Evolutionary conservation across 2,797 vertebrate species (phyloP).

Genomic region (Lutjanus campechanus): DNA sequence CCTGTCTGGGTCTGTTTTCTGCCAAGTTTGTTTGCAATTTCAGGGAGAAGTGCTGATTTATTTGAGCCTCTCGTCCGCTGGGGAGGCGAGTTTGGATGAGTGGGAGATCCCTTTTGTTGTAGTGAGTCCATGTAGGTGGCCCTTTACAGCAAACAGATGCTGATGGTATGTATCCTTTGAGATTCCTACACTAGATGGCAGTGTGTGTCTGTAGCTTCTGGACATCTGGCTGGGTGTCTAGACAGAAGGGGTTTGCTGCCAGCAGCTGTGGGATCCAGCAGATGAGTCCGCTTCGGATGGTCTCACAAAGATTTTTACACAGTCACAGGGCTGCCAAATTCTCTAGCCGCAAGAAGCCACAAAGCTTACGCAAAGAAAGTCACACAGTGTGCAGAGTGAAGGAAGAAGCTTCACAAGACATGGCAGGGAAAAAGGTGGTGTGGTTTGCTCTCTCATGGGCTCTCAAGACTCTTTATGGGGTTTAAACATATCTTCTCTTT

Average conservation of each 20-base stretch:
- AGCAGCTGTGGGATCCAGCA: conserved; percentile 27
- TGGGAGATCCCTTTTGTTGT: conserved; percentile 49
- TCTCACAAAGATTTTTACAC: conserved; percentile 50
- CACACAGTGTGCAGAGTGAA: conserved; percentile 40
- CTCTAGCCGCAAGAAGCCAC: conserved; percentile 34
- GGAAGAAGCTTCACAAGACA: conserved; percentile 35
- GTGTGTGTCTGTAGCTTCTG: conserved; percentile 54
- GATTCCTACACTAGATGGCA: conserved; percentile 80
- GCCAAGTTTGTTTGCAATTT: conserved; percentile 59
- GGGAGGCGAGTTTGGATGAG: conserved; percentile 41
- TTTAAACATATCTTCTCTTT: conserved; percentile 21
- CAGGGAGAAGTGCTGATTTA: conserved; percentile 53
- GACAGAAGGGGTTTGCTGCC: conserved; percentile 10
- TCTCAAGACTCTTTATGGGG: conserved; percentile 14
- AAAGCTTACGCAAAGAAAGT: conserved; percentile 42
- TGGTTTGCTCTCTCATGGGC: conserved; percentile 26
- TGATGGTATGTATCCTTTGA: neutral
- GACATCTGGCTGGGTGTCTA: conserved; percentile 30
- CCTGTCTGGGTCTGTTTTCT: conserved; percentile 35
- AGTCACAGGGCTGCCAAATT: conserved; percentile 31
- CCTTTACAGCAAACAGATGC: conserved; percentile 75
- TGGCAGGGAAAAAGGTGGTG: conserved; percentile 8
- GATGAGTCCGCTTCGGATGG: conserved; percentile 26
- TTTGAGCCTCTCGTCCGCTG: conserved; percentile 40
- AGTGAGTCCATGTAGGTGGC: conserved; percentile 63